These are phyloP conservation scores for Lycophotia porphyrea DNA, from an alignment of 2,888 invertebrate species.

Conservation along the genomic window DNA sequence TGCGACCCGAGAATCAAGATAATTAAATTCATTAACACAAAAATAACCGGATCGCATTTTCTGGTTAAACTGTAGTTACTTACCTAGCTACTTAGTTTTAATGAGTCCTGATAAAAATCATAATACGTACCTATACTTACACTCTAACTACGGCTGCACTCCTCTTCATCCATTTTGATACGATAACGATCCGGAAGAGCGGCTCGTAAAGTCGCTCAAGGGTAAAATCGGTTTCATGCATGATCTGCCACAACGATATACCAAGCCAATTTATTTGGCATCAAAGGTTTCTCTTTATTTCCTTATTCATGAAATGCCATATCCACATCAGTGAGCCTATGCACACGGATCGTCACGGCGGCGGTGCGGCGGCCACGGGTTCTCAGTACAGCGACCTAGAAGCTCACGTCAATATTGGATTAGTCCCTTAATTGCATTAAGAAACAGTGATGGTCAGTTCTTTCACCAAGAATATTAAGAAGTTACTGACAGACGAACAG, in stretches of 20 bases:
- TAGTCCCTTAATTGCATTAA: too few species aligned
- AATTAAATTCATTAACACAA: too few species aligned
- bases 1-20: too few species aligned
- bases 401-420: too few species aligned
- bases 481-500: too few species aligned
- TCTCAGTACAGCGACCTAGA: too few species aligned
- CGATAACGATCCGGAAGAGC: conserved; percentile 50
- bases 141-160: neutral
- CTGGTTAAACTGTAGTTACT: too few species aligned
- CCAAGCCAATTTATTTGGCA: conserved; percentile 30
- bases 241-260: conserved; percentile 67
- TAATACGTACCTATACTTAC: neutral
- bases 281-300: conserved; percentile 26
- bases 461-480: too few species aligned
- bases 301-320: neutral
- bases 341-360: too few species aligned
- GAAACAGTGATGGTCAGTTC: too few species aligned
- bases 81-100: neutral
- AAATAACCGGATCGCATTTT: too few species aligned
- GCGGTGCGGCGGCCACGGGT: too few species aligned
- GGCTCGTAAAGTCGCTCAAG: conserved; percentile 73
- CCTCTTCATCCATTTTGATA: conserved; percentile 16
- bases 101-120: neutral
- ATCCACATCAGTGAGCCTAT: neutral
- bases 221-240: conserved; percentile 78